Evolutionary conservation across 2,797 vertebrate genomes (phyloP), one percentile per base, ranked within the genome.

Genomic region (Poeciliopsis presidionis): DNA sequence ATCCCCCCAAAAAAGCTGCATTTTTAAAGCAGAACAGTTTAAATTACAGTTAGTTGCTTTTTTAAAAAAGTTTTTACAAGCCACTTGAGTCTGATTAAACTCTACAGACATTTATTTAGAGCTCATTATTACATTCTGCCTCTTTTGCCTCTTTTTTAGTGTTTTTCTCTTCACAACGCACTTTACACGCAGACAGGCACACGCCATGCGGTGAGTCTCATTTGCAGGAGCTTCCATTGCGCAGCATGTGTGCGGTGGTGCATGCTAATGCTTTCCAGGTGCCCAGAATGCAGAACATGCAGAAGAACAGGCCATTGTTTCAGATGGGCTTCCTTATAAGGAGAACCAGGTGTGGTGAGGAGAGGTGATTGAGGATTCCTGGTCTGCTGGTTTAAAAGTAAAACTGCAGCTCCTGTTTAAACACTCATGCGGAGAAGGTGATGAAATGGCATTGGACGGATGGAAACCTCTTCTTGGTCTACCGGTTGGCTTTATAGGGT

Each of bases 191-290:
- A 63, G 41, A 81, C 61, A 75, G 76, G 75, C 84, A 71, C 80
- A 72, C 7, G 22, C 76, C 77, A 45, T 25, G 39, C 41, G 0
- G 76, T 79, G n/a, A 79, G 73, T 84, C 83, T 84, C 72, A 89
- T 91, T 92, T 88, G 86, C 90, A 84, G 89, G 87, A 90, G 91
- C 90, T 90, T 91, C 91, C 84, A 77, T 83, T 82, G 89, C 59
- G 59, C 85, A 84, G 90, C 84, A 73, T 79, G 81, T 74, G 88
- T 84, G 84, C 82, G 81, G 90, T 90, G 85, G 88, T 83, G 73
- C 28, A 45, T 61, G n/a, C 57, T 92, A 91, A 94, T 91, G 79
- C 43, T 81, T 93, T 93, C 93, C 93, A 94, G 90, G 92, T 91
- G 94, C 71, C 67, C 47, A 3, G 59, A 49, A 72, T 71, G 77